phyloP scores from a whole-genome alignment of 2,888 invertebrate genomes.

The Callimorpha dominula region DNA sequence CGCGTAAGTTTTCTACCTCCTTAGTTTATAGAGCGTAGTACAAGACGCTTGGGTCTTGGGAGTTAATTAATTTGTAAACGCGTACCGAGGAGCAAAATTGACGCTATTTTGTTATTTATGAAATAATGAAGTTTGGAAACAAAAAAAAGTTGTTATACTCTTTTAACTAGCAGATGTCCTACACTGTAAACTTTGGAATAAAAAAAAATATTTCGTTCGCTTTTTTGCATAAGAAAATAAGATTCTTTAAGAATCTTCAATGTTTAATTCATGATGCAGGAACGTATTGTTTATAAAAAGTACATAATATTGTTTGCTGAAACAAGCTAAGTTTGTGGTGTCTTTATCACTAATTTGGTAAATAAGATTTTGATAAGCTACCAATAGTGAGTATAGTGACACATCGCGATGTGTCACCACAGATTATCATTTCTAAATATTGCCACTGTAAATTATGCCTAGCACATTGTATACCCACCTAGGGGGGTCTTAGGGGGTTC shows the following conservation, averaged over 20 bases:
- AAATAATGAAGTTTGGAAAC: not conserved
- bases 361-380: not conserved
- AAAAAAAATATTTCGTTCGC: too few relatives aligned
- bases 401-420: not conserved
- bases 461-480: too few relatives aligned
- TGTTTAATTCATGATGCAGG: too few relatives aligned
- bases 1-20: slow-evolving; percentile 53
- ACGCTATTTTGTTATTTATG: slow-evolving; percentile 25
- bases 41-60: slow-evolving; percentile 35
- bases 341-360: not conserved
- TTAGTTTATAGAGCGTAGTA: slow-evolving; percentile 56
- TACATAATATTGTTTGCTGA: not conserved
- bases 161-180: not conserved
- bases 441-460: not conserved
- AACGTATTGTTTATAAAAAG: not conserved
- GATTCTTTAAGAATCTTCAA: not conserved
- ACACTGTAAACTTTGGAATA: not conserved
- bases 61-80: slow-evolving; percentile 47
- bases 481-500: too few relatives aligned
- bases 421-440: not conserved
- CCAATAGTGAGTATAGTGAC: too few relatives aligned
- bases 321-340: not conserved
- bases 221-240: not conserved
- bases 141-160: not conserved
- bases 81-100: slow-evolving; percentile 20